Base-by-base conservation (phyloP, 2,888 invertebrate species). In the Orchesella flavescens region DNA sequence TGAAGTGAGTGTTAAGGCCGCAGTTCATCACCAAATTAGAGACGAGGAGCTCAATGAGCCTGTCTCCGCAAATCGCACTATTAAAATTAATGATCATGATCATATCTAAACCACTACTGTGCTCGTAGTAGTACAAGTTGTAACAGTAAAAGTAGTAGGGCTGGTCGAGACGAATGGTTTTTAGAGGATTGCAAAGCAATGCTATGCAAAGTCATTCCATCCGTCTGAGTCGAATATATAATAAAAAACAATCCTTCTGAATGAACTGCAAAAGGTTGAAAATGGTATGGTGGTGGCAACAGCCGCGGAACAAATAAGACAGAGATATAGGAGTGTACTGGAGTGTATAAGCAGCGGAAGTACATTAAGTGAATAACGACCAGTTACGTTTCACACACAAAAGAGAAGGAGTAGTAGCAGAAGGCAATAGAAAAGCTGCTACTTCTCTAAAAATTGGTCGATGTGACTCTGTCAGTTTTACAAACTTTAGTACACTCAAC, bases 11-110 rank as follows among this genome's bases (percentile, higher is more conserved):
- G 65, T 72, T 71, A 79, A 46, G 72, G 61, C 43, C 34, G 44
- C 63, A 55, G 55, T 79, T 79, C 49, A 72, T 79, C 79, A 79
- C 63, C 49, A 71, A 79, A 79, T 79, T 79, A 72, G 65, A 79
- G 71, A 65, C 57, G 44, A 19, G 59, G 55, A 57, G 57, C n/a
- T 57, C 57, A 53, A 65, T 43, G 65, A 61, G 21, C 23, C 24
- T 61, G 61, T 61, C 61, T 61, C 61, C 61, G 23, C 61, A 61
- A 61, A 61, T 61, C 61, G 61, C 23, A 23, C 24, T 21, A 49
- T 69, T 49, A 69, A 69, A 69, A 69, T 69, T 69, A 69, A 69
- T 69, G 69, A 69, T 69, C 44, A 61, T 49, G 49, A 44, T 44
- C 59, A 55, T 61, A 78, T 78, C 78, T 78, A 61, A 59, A 57